phyloP scores from a whole-genome alignment of 1,140 invertebrate species.

The Thrips palmi region DNA sequence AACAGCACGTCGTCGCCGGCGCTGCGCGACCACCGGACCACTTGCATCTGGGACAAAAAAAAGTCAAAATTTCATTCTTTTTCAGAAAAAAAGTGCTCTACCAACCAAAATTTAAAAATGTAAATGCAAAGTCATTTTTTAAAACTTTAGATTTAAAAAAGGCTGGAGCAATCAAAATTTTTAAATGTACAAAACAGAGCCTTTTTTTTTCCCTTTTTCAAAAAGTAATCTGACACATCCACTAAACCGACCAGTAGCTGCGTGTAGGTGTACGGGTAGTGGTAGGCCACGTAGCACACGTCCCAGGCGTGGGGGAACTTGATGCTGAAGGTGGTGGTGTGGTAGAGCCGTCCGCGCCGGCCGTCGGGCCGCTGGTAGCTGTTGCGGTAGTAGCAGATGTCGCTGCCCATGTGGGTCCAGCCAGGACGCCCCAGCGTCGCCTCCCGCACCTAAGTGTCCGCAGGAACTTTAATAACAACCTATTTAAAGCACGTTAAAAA shows the following conservation, averaged over 20 bases:
- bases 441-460: too few species aligned
- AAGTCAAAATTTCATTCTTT: too few species aligned
- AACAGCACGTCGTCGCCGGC: too few species aligned
- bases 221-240: slow-evolving; percentile 9
- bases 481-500: background rate
- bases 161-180: slow-evolving; percentile 6
- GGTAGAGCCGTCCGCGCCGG: slow-evolving; percentile 41
- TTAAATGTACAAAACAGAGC: background rate
- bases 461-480: background rate
- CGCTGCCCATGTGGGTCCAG: slow-evolving; percentile 53
- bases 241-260: slow-evolving; percentile 39
- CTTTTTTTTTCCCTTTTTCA: too few species aligned
- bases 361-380: slow-evolving; percentile 35
- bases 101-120: too few species aligned
- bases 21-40: too few species aligned
- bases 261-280: slow-evolving; percentile 79
- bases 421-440: slow-evolving; percentile 39
- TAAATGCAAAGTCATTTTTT: slow-evolving; percentile 21
- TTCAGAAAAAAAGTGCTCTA: too few species aligned
- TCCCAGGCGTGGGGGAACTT: slow-evolving; percentile 59
- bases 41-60: too few species aligned
- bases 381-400: slow-evolving; percentile 69
- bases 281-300: slow-evolving; percentile 77
- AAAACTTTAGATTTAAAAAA: too few species aligned
- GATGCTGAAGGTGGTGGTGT: slow-evolving; percentile 68